A percentile compares a stretch with the other conserved stretches of the same genome.
Conservation (phyloP, 2,888 invertebrate species). For the Brenthis ino region DNA sequence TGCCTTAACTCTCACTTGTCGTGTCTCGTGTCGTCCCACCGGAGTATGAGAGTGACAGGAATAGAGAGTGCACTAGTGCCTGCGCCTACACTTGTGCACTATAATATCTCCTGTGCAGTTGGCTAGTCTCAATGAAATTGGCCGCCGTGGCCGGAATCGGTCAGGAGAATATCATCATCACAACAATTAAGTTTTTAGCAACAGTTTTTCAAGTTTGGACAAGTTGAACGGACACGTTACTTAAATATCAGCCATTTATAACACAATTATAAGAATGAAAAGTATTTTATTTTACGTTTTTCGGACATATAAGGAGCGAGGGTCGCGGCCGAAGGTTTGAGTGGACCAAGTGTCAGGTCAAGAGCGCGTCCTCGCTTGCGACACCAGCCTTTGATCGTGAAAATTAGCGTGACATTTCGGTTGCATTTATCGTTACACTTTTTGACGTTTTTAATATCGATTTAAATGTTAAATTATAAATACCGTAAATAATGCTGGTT, state of each 20-base stretch:
- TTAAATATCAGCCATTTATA: background rate
- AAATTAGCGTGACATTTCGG: slow-evolving; percentile 9
- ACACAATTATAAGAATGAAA: background rate
- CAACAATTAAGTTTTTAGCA: background rate
- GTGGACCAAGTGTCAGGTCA: slow-evolving; percentile 17
- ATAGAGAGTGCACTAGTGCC: too few species aligned
- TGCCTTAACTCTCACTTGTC: too few species aligned
- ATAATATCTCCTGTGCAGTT: too few species aligned
- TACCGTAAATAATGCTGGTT: too few species aligned
- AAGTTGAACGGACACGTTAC: slow-evolving; percentile 4
- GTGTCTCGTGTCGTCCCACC: too few species aligned
- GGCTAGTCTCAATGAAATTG: too few species aligned
- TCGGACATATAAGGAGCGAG: background rate
- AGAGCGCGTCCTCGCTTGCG: slow-evolving; percentile 27
- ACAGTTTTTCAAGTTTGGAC: background rate
- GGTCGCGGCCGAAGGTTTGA: slow-evolving; percentile 14
- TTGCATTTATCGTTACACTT: slow-evolving; percentile 7
- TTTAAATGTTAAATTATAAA: background rate
- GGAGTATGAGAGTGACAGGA: too few species aligned
- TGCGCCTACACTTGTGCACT: too few species aligned
- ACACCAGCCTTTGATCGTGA: slow-evolving; percentile 10
- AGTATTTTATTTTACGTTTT: background rate
- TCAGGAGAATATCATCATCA: too few species aligned
- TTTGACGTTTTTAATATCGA: background rate
- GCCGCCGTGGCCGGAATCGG: too few species aligned